Conservation (phyloP, 2,797 vertebrate genomes). For the Amazonetta brasiliensis region DNA sequence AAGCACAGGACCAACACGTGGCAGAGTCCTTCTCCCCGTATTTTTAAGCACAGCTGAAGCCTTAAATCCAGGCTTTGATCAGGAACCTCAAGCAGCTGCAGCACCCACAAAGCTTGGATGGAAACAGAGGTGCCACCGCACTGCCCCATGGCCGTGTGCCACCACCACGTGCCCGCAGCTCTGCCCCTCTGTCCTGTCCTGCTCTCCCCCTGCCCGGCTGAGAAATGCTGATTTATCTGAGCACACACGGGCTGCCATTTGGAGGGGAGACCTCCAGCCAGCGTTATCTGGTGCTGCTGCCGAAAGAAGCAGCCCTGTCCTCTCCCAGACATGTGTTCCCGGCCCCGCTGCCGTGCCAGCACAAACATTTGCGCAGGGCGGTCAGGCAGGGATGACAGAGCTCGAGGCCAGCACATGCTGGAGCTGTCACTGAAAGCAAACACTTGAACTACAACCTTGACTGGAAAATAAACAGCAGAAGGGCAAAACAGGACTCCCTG, state of each 20-base stretch:
- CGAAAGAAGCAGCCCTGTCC: neutral
- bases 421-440: constrained; percentile 8
- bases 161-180: neutral
- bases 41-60: neutral
- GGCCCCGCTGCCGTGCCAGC: neutral
- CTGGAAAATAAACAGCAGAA: constrained; percentile 22
- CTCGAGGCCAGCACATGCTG: neutral
- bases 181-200: neutral
- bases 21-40: neutral
- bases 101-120: neutral
- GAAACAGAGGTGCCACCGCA: neutral
- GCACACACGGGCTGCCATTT: fast-evolving
- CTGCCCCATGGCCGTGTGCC: too few relatives aligned
- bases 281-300: neutral
- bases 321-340: neutral
- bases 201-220: neutral
- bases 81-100: neutral
- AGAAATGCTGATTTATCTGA: neutral
- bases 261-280: neutral
- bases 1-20: neutral
- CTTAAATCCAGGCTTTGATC: neutral
- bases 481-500: neutral
- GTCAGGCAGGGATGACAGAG: neutral
- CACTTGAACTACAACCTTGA: neutral
- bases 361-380: neutral